phyloP scores from a whole-genome alignment of 2,113 vertebrate species.

The Saccopteryx leptura region DNA sequence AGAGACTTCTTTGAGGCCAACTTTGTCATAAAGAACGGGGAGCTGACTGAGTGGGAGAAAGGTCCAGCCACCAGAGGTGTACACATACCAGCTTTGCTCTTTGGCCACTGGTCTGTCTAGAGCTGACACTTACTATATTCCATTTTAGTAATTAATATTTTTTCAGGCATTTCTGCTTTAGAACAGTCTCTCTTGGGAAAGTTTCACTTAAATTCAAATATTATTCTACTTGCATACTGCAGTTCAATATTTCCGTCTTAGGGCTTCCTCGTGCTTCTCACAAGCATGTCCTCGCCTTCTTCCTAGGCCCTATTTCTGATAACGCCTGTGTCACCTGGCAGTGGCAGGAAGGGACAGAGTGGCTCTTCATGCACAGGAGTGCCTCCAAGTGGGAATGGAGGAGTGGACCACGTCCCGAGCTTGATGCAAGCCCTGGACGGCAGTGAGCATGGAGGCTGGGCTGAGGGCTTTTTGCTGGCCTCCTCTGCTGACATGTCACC shows the following conservation, averaged over 20 bases:
- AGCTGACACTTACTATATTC: not conserved
- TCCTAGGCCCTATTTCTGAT: not conserved
- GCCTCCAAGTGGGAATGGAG: not conserved
- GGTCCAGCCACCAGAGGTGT: not conserved
- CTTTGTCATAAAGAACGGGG: not conserved
- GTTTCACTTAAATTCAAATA: not conserved
- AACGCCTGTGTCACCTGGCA: not conserved
- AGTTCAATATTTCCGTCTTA: not conserved
- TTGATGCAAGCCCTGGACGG: rapidly evolving
- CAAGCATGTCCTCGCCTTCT: not conserved
- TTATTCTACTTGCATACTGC: not conserved
- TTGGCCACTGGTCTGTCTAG: rapidly evolving
- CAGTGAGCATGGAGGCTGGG: not conserved
- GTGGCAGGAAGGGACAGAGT: not conserved
- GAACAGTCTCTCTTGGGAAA: not conserved
- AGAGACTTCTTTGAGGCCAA: not conserved
- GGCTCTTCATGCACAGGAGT: not conserved
- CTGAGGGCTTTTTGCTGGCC: not conserved
- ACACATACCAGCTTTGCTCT: not conserved
- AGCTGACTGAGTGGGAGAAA: not conserved
- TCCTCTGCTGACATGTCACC: not conserved
- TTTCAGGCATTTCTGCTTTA: slow-evolving; percentile 35
- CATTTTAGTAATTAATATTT: not conserved
- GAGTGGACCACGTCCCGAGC: not conserved
- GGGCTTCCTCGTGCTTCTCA: not conserved